Evolutionary conservation across 2,113 vertebrate genomes (phyloP).

Genomic region (Platycercus adscitus): DNA sequence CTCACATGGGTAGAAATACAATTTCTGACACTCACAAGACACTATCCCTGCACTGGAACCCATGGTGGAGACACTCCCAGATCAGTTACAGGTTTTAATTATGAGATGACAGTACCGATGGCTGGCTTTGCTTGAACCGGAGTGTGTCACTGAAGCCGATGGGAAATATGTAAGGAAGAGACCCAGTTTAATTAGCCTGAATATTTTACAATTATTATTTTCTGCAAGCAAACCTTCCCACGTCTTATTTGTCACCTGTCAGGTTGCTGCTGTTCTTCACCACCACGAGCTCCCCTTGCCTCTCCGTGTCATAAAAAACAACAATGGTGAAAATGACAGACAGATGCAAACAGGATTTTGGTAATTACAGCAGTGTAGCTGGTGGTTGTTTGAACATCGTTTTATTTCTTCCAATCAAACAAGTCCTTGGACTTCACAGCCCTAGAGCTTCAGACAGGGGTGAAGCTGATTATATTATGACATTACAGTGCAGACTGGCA

Average conservation of each 20-base stretch:
- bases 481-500: slow-evolving; percentile 77
- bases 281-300: slow-evolving; percentile 48
- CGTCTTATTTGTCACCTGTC: slow-evolving; percentile 66
- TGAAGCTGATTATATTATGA: slow-evolving; percentile 79
- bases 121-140: slow-evolving; percentile 63
- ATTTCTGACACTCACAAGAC: background rate
- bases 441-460: slow-evolving; percentile 70
- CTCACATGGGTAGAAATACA: background rate
- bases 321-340: slow-evolving; percentile 67
- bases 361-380: slow-evolving; percentile 73
- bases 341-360: slow-evolving; percentile 74
- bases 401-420: slow-evolving; percentile 78
- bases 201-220: slow-evolving; percentile 70
- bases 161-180: slow-evolving; percentile 65
- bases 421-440: slow-evolving; percentile 77
- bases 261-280: slow-evolving; percentile 65
- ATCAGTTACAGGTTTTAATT: slow-evolving; percentile 71
- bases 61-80: slow-evolving; percentile 16
- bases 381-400: slow-evolving; percentile 73
- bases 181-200: slow-evolving; percentile 77
- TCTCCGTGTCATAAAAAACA: slow-evolving; percentile 54
- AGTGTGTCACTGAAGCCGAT: slow-evolving; percentile 59
- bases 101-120: slow-evolving; percentile 49
- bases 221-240: slow-evolving; percentile 55
- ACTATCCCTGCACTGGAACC: background rate